These are phyloP conservation scores for Panonychus citri DNA, from an alignment of 1,140 invertebrate genomes.

Conservation along the genomic window DNA sequence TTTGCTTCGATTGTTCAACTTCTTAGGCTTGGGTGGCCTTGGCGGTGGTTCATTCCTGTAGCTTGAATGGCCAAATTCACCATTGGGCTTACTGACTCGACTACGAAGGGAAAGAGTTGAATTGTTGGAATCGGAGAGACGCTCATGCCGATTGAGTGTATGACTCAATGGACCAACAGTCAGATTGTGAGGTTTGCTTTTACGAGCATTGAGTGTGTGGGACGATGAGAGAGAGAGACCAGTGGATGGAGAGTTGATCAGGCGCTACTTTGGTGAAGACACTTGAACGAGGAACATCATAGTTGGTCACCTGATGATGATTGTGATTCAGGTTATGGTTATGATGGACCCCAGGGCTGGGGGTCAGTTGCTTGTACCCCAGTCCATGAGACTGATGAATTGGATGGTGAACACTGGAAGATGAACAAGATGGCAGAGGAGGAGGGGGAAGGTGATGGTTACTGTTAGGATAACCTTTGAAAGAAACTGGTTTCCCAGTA, in stretches of 20 bases:
- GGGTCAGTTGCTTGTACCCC: no score
- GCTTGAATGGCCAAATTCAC: neutral
- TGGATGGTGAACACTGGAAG: neutral
- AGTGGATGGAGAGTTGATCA: neutral
- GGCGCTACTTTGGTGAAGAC: no score
- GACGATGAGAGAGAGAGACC: neutral
- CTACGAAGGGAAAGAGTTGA: no score
- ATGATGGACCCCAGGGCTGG: neutral
- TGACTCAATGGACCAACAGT: no score
- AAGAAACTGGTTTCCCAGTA: neutral
- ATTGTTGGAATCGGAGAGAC: no score
- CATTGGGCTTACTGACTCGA: neutral
- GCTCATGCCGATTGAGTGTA: no score
- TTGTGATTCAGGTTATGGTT: neutral
- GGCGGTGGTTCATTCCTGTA: constrained; percentile 10
- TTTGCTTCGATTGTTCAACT: constrained; percentile 7
- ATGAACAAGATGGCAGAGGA: neutral
- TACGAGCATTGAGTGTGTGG: no score
- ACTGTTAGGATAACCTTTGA: neutral
- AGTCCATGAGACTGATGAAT: neutral
- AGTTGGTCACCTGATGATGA: neutral
- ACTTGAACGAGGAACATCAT: no score
- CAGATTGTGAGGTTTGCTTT: no score
- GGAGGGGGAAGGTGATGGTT: no score
- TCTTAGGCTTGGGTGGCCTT: constrained; percentile 13